Evolutionary conservation across 2,888 invertebrate species (phyloP).

Genomic region (Timandra comae): DNA sequence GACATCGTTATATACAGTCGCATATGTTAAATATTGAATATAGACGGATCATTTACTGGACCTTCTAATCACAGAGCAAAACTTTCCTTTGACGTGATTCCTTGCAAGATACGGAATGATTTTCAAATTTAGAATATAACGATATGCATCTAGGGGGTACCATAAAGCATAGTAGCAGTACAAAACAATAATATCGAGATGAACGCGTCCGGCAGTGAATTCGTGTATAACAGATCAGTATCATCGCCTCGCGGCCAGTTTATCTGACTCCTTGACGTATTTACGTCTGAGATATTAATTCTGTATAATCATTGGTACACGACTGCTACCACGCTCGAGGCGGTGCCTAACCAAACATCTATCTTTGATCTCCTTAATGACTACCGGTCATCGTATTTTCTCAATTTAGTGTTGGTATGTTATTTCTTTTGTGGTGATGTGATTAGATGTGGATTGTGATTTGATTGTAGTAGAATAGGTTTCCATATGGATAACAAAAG

Average conservation of each 20-base stretch:
- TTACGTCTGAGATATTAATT: constrained; percentile 38
- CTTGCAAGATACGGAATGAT: too few relatives aligned
- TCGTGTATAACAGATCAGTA: constrained; percentile 26
- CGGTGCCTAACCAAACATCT: constrained; percentile 38
- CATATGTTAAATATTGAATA: too few relatives aligned
- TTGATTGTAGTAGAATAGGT: too few relatives aligned
- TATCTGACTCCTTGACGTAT: constrained; percentile 30
- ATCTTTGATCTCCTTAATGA: constrained; percentile 48
- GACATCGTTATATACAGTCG: too few relatives aligned
- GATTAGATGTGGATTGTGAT: too few relatives aligned
- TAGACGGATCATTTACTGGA: too few relatives aligned
- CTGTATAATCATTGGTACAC: constrained; percentile 44
- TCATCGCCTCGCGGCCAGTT: constrained; percentile 19
- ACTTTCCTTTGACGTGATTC: too few relatives aligned
- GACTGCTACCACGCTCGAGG: constrained; percentile 39
- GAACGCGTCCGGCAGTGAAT: constrained; percentile 18
- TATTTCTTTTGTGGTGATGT: too few relatives aligned
- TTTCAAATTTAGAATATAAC: too few relatives aligned
- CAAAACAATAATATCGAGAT: constrained; percentile 19
- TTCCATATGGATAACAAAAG: too few relatives aligned
- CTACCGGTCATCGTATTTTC: constrained; percentile 46
- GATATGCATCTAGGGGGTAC: too few relatives aligned
- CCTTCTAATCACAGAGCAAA: too few relatives aligned
- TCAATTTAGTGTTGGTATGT: background rate
- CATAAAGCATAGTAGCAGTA: constrained; percentile 6